phyloP scores from a whole-genome alignment of 1,140 invertebrate species.

The Drosophila orena region DNA sequence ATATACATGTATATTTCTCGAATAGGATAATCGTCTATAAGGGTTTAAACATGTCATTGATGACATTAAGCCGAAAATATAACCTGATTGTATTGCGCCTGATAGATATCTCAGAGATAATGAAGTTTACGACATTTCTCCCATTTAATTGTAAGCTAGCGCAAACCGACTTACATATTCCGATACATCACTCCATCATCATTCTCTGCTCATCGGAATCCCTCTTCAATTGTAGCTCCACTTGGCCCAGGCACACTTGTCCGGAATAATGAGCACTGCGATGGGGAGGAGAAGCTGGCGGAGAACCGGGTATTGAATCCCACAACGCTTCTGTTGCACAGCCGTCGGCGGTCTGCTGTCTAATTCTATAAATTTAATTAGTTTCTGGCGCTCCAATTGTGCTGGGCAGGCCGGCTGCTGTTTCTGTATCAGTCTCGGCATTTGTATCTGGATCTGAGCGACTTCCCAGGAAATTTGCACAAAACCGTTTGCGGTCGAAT shows the following conservation, averaged over 20 bases:
- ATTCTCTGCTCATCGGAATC: background rate
- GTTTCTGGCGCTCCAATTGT: slow-evolving; percentile 79
- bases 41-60: too few relatives aligned
- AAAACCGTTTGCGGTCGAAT: slow-evolving; percentile 58
- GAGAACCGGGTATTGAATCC: slow-evolving; percentile 13
- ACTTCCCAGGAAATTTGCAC: slow-evolving; percentile 51
- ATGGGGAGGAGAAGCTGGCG: slow-evolving; percentile 1
- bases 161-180: too few relatives aligned
- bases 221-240: slow-evolving; percentile 10
- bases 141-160: background rate
- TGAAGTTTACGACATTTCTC: background rate
- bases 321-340: slow-evolving; percentile 21
- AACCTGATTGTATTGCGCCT: too few relatives aligned
- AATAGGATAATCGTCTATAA: too few relatives aligned
- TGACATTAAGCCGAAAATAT: too few relatives aligned
- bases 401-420: slow-evolving; percentile 27
- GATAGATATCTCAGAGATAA: too few relatives aligned
- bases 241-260: slow-evolving; percentile 33
- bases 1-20: too few relatives aligned
- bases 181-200: slow-evolving; percentile 8
- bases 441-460: slow-evolving; percentile 13
- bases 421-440: background rate
- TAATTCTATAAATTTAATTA: slow-evolving; percentile 81
- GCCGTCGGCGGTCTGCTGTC: slow-evolving; percentile 62
- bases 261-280: slow-evolving; percentile 38